Percentiles rank a stretch among this genome's conserved stretches.
These are phyloP conservation scores for Laticauda colubrina DNA, from an alignment of 2,113 vertebrate genomes.

Conservation along the genomic window DNA sequence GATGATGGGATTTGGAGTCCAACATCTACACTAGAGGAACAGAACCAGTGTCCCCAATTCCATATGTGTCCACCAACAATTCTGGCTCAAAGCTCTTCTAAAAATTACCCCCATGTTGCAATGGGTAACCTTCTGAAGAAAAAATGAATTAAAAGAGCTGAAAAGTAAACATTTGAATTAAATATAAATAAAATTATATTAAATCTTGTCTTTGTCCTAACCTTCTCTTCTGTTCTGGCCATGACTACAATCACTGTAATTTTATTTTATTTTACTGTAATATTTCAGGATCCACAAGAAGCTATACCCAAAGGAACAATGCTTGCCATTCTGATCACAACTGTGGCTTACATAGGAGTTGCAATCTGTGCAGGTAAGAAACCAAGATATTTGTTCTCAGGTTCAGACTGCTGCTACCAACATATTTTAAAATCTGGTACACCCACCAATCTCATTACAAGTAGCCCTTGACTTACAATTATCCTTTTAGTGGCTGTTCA, in stretches of 20 bases:
- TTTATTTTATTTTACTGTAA: not conserved
- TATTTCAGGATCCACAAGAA: constrained; percentile 83
- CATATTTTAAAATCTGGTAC: constrained; percentile 8
- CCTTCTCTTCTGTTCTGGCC: not conserved
- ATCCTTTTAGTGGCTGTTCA: no score
- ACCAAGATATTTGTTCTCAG: not conserved
- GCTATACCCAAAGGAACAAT: constrained; percentile 95
- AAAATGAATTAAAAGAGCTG: not conserved
- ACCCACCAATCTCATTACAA: not conserved
- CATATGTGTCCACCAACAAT: not conserved
- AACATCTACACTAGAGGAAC: not conserved
- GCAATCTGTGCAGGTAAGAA: constrained; percentile 87
- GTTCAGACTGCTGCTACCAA: not conserved
- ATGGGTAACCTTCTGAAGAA: not conserved
- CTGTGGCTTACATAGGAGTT: constrained; percentile 83
- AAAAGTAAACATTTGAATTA: not conserved
- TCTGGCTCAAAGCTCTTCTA: not conserved
- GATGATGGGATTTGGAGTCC: not conserved
- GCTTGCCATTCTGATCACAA: constrained; percentile 91
- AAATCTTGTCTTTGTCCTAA: not conserved
- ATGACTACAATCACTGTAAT: not conserved
- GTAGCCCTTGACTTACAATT: no score
- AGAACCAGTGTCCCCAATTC: not conserved
- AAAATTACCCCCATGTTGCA: not conserved
- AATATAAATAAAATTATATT: not conserved